phyloP scores from a whole-genome alignment of 2,888 invertebrate species.

The Pteria penguin region DNA sequence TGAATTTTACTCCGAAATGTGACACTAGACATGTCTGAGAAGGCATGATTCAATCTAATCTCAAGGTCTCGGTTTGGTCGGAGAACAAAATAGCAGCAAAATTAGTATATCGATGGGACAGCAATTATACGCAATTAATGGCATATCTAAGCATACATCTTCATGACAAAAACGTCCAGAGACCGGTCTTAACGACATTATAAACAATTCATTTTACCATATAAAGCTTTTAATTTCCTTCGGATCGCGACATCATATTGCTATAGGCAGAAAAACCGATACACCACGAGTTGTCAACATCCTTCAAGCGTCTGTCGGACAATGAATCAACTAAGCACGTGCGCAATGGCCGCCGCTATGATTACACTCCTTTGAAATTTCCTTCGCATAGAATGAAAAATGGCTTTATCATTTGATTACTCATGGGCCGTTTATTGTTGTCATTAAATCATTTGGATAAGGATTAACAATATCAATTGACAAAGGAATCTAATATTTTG shows the following conservation, averaged over 20 bases:
- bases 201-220: slow-evolving; percentile 31
- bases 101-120: not conserved
- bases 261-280: slow-evolving; percentile 2
- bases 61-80: too few species aligned
- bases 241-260: slow-evolving; percentile 6
- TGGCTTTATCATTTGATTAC: not conserved
- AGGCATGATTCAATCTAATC: too few species aligned
- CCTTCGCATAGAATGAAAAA: not conserved
- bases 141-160: slow-evolving; percentile 11
- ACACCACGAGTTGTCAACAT: not conserved
- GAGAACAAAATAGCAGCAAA: not conserved
- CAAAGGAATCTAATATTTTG: not conserved
- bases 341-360: not conserved
- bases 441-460: not conserved
- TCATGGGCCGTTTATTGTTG: not conserved
- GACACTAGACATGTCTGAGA: too few species aligned
- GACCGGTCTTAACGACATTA: slow-evolving; percentile 21
- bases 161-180: slow-evolving; percentile 21
- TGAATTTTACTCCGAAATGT: too few species aligned
- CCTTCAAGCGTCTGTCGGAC: not conserved
- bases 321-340: not conserved
- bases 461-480: not conserved
- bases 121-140: not conserved
- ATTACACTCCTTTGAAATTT: not conserved
- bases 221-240: slow-evolving; percentile 25